Conservation (phyloP, 1,140 invertebrate species). For the Microplitis demolitor region DNA sequence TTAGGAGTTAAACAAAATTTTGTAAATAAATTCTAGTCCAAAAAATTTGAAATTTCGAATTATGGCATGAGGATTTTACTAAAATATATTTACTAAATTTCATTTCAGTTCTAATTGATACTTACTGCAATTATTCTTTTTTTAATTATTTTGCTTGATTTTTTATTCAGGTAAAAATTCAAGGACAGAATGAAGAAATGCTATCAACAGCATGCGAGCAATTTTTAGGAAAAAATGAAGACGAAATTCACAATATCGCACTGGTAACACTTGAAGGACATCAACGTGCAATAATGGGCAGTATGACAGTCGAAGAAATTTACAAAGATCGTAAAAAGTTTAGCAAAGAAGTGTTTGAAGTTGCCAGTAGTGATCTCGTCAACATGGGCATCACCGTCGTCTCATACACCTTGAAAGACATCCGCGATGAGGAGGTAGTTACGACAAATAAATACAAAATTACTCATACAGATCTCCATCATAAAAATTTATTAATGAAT, state of each 20-base stretch:
- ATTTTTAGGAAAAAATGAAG: conserved; percentile 90
- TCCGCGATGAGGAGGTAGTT: conserved; percentile 94
- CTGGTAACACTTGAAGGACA: conserved; percentile 96
- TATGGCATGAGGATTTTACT: too few species aligned
- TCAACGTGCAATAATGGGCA: conserved; percentile 97
- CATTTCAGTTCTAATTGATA: too few species aligned
- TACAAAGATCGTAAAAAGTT: conserved; percentile 99
- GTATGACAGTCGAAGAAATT: conserved; percentile 99
- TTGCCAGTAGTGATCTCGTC: conserved; percentile 91
- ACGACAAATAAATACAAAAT: neutral
- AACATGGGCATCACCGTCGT: conserved; percentile 99
- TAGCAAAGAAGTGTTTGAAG: conserved; percentile 95
- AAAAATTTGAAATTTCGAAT: too few species aligned
- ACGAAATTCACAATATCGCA: conserved; percentile 91
- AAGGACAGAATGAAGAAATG: conserved; percentile 97
- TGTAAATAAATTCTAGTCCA: too few species aligned
- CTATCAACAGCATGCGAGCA: conserved; percentile 94
- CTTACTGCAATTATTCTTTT: too few species aligned
- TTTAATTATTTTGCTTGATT: too few species aligned
- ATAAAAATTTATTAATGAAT: too few species aligned
- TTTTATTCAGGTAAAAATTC: conserved; percentile 84
- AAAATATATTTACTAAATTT: too few species aligned
- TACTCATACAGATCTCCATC: too few species aligned
- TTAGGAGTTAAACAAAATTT: too few species aligned
- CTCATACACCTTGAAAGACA: conserved; percentile 97